Evolutionary conservation across 2,888 invertebrate genomes (phyloP).

Genomic region (Stenoptilia bipunctidactyla): DNA sequence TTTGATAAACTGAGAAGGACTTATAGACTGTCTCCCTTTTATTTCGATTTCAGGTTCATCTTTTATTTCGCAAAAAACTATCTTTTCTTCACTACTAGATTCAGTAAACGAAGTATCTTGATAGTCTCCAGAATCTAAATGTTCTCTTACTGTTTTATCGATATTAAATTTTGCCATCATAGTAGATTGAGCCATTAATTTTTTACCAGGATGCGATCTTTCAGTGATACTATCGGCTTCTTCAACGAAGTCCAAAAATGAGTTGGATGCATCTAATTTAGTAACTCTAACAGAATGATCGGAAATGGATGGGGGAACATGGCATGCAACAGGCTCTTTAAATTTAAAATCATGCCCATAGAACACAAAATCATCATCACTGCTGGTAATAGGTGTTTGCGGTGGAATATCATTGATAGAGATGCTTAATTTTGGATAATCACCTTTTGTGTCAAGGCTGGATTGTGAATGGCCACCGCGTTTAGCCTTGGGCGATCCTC

Average conservation of each 20-base stretch:
- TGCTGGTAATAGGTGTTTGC: constrained; percentile 51
- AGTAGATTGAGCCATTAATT: constrained; percentile 46
- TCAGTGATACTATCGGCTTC: constrained; percentile 49
- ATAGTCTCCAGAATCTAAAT: constrained; percentile 52
- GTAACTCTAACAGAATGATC: constrained; percentile 46
- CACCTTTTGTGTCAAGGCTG: constrained; percentile 62
- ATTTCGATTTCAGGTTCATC: constrained; percentile 19
- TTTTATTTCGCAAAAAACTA: constrained; percentile 34
- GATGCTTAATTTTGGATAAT: constrained; percentile 48
- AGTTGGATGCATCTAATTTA: constrained; percentile 46
- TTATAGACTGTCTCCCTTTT: constrained; percentile 28
- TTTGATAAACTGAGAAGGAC: constrained; percentile 37
- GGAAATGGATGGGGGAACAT: constrained; percentile 43
- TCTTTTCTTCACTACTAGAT: constrained; percentile 52
- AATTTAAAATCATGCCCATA: constrained; percentile 61
- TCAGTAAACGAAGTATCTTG: constrained; percentile 54
- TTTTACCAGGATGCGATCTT: constrained; percentile 40
- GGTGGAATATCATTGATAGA: constrained; percentile 49
- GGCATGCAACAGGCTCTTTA: constrained; percentile 50
- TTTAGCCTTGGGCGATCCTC: constrained; percentile 81
- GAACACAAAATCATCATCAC: constrained; percentile 55
- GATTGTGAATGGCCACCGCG: constrained; percentile 56
- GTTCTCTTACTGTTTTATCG: constrained; percentile 44
- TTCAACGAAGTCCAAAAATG: constrained; percentile 48
- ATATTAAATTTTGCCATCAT: constrained; percentile 63